Evolutionary conservation across 2,113 vertebrate species (phyloP), one percentile per base, ranked within the genome.

Genomic region (Pachyramphus minor): DNA sequence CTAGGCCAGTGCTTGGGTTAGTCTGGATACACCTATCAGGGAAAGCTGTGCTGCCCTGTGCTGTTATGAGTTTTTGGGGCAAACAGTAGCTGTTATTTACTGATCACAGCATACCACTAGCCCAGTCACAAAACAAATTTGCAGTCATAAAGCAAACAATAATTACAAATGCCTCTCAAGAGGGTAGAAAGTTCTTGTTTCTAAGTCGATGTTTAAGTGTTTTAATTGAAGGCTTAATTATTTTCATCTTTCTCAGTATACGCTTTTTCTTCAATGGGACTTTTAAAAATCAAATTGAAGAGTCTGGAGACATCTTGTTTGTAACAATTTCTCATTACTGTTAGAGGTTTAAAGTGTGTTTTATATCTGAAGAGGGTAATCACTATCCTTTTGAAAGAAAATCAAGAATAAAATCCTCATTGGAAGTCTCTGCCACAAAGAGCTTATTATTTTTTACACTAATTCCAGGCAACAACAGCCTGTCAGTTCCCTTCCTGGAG

Each of bases 401-500:
- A 89, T 62, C 4, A 58, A 69, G 24, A 69, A 73, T 25, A 76
- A 88, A 92, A 73, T 69, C 8, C 8, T 56, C 31, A 49, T 35
- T 53, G 23, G 25, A 93, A 72, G 17, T 47, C 47, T 89, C 17
- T 91, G 39, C 12, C 30, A n/a, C 35, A 85, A 91, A 82, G 30
- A 89, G 12, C 6, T 84, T 75, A 35, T 62, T 86, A 25, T 55
- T 74, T 87, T 87, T 89, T 52, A 56, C 37, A 49, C 9, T 84
- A 59, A 56, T 73, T 72, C 21, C 59, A 59, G 50, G n/a, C 56
- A 96, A 72, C 27, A 73, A 68, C 28, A 81, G 60, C 41, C 50
- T 90, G 73, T 33, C 77, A 81, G 27, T 74, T 93, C 42, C 76
- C 37, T 63, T 94, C 35, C 44, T 78, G 47, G 21, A 66, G 62